Base-by-base conservation (phyloP, 1,140 invertebrate genomes). In the Tribolium madens region DNA sequence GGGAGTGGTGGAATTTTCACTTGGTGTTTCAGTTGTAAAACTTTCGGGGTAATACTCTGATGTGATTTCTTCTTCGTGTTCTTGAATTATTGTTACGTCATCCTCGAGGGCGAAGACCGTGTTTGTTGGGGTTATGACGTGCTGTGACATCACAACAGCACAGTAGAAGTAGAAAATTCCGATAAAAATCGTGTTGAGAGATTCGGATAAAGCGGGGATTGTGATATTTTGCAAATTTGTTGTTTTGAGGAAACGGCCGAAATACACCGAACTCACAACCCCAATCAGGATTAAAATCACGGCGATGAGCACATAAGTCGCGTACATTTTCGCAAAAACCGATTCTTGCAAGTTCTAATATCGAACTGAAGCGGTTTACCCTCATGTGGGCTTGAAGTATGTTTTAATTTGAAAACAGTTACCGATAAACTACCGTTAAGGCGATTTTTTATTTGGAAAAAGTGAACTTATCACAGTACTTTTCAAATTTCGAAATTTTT, bases 111-210 rank as follows among this genome's bases (percentile, higher is more conserved):
- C 73, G 12, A 78, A 73, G 17, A 47, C 21, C 60, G 46, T 50
- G 13, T 68, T 5, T 42, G 18, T 4, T 33, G 33, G 48, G 1
- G 48, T 46, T 26, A 64, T 36, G 13, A 33, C 48, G 9, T 71
- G 69, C 50, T 31, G 71, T 70, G 70, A 33, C 21, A 76, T 13
- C 13, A 74, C 31, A 5, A 74, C 48, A 10, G 75, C 75, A 9
- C 75, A 76, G 47, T 74, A 79, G 6, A 79, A 31, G 47, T 79
- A 79, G 31, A 76, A 76, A 12, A 75, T 60, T 18, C 75, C 78
- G 18, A 79, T 76, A 70, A 74, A 73, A 17, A 79, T 42, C 7
- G 78, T 75, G 9, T 76, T 71, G 50, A 76, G 9, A 3, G 75
- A 57, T 48, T 79, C 78, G 6, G 64, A 57, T 36, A 79, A 57